These are phyloP conservation scores for Osmerus eperlanus DNA, from an alignment of 2,113 vertebrate species.

Conservation along the genomic window DNA sequence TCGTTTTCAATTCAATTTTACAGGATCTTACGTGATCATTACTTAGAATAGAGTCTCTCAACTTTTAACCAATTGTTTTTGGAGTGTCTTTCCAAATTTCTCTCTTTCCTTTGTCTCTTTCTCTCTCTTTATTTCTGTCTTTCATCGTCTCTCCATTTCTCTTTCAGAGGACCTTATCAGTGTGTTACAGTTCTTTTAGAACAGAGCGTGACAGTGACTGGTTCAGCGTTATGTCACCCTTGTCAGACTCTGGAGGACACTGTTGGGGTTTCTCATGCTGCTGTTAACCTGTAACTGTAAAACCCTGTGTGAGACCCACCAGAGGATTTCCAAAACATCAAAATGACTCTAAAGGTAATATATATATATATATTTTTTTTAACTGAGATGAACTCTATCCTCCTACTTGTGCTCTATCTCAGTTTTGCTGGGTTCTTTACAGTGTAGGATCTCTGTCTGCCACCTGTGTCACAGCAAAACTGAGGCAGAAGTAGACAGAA, in stretches of 20 bases:
- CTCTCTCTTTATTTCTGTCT: neutral
- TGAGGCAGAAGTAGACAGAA: too few species aligned
- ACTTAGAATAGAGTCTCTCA: neutral
- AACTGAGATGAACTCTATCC: too few species aligned
- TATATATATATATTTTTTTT: too few species aligned
- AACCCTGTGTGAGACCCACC: neutral
- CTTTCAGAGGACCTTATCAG: neutral
- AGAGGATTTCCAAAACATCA: neutral
- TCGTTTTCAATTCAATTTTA: too few species aligned
- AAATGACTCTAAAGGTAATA: neutral
- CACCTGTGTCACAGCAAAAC: too few species aligned
- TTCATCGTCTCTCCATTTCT: neutral
- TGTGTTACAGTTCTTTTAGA: constrained; percentile 3
- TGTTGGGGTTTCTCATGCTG: neutral
- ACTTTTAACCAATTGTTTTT: neutral
- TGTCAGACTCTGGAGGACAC: neutral
- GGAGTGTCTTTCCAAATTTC: neutral
- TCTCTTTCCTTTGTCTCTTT: neutral
- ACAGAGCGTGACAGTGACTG: neutral
- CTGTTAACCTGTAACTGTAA: neutral
- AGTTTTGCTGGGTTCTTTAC: too few species aligned
- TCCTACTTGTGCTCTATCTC: too few species aligned
- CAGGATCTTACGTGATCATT: neutral
- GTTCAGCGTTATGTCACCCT: constrained; percentile 1
- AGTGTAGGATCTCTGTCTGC: too few species aligned